phyloP scores from a whole-genome alignment of 2,888 invertebrate genomes.

The Diarsia brunnea region DNA sequence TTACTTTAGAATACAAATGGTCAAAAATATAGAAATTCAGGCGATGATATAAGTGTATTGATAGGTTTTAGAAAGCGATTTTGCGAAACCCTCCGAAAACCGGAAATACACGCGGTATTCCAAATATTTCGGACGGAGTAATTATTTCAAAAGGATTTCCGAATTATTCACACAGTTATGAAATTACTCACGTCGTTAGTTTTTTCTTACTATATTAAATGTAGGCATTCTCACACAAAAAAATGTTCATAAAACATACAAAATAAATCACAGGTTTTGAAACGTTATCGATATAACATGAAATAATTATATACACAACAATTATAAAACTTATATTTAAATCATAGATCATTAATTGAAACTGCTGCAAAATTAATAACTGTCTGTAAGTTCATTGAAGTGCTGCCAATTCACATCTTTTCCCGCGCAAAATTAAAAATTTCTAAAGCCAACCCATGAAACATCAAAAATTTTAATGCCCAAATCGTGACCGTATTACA shows the following conservation, averaged over 20 bases:
- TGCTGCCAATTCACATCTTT: neutral
- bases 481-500: constrained; percentile 64
- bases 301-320: neutral
- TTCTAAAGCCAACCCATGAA: neutral
- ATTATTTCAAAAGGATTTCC: constrained; percentile 58
- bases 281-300: neutral
- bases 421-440: constrained; percentile 21
- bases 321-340: neutral
- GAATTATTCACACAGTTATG: constrained; percentile 36
- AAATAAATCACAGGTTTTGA: neutral
- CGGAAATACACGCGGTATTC: constrained; percentile 66
- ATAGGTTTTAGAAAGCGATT: constrained; percentile 77
- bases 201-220: neutral
- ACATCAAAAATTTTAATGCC: constrained; percentile 15
- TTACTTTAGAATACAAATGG: constrained; percentile 82
- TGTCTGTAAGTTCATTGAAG: neutral
- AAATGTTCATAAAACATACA: neutral
- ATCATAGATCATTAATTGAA: neutral
- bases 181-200: constrained; percentile 3
- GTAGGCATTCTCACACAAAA: too few relatives aligned
- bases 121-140: constrained; percentile 56
- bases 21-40: constrained; percentile 73
- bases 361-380: neutral
- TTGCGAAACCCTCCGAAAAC: constrained; percentile 70
- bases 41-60: constrained; percentile 72